phyloP scores from a whole-genome alignment of 2,797 vertebrate species.

The Pseudopleuronectes americanus region DNA sequence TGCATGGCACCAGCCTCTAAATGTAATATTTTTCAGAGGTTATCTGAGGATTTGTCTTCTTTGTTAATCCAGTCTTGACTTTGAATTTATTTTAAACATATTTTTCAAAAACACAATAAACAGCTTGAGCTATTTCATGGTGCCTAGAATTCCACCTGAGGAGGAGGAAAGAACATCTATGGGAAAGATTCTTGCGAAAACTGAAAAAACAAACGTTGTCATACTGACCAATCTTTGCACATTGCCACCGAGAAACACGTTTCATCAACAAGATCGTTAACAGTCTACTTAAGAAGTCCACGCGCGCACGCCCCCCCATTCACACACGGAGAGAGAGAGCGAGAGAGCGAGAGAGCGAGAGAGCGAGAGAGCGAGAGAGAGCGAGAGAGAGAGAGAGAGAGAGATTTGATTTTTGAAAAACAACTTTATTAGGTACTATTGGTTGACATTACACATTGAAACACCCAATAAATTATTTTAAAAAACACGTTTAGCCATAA shows the following conservation, averaged over 20 bases:
- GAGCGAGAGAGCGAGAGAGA: not conserved
- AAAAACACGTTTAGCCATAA: too few species aligned
- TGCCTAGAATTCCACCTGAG: too few species aligned
- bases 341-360: slow-evolving; percentile 1
- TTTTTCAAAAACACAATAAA: not conserved
- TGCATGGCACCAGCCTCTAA: too few species aligned
- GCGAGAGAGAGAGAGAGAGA: too few species aligned
- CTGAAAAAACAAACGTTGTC: too few species aligned
- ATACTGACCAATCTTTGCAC: not conserved
- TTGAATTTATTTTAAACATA: not conserved
- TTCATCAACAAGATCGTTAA: not conserved
- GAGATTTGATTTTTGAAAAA: too few species aligned
- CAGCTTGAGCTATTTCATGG: not conserved
- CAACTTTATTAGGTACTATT: too few species aligned
- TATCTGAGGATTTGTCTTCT: not conserved
- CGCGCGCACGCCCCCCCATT: not conserved
- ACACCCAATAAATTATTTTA: too few species aligned
- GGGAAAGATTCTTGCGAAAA: too few species aligned
- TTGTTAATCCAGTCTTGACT: not conserved
- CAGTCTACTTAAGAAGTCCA: not conserved
- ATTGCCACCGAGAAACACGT: not conserved
- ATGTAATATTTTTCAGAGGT: too few species aligned
- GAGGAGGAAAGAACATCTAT: not conserved
- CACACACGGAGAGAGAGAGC: not conserved
- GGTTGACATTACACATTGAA: too few species aligned